phyloP scores from a whole-genome alignment of 2,797 vertebrate genomes.

The Phoebastria nigripes region DNA sequence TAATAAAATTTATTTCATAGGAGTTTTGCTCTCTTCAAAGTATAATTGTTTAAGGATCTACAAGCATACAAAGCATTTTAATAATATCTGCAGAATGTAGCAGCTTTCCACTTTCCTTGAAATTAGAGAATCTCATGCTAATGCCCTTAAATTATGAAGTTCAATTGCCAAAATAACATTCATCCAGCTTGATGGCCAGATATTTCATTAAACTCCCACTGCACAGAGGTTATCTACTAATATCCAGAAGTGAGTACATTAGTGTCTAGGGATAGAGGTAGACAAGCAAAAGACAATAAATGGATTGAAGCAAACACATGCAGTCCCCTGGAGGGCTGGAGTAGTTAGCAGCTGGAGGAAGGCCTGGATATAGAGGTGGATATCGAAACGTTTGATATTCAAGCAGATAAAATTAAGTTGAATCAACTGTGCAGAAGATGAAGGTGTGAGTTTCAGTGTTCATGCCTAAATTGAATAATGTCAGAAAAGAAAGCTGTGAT shows the following conservation, averaged over 20 bases:
- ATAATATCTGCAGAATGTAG: neutral
- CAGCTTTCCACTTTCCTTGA: neutral
- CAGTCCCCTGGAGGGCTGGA: slow-evolving; percentile 24
- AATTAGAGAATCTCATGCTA: neutral
- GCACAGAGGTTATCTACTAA: slow-evolving; percentile 35
- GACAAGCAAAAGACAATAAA: slow-evolving; percentile 49
- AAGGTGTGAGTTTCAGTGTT: slow-evolving; percentile 1
- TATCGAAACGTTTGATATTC: slow-evolving; percentile 42
- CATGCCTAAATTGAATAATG: slow-evolving; percentile 40
- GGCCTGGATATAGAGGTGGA: slow-evolving; percentile 9
- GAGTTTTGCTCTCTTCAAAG: neutral
- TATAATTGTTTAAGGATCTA: neutral
- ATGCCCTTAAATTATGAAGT: slow-evolving; percentile 24
- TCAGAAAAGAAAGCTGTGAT: slow-evolving; percentile 33
- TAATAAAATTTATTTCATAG: neutral
- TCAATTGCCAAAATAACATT: slow-evolving; percentile 41
- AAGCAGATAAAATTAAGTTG: slow-evolving; percentile 33
- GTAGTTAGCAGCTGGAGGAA: slow-evolving; percentile 30
- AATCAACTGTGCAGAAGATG: slow-evolving; percentile 41
- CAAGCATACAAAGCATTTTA: neutral
- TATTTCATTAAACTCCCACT: slow-evolving; percentile 52
- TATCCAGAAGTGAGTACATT: slow-evolving; percentile 40
- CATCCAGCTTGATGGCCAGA: neutral
- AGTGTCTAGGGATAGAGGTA: slow-evolving; percentile 28
- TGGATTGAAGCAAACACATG: slow-evolving; percentile 41